Base-by-base conservation (phyloP, 2,888 invertebrate genomes). In the Malacosoma neustria region DNA sequence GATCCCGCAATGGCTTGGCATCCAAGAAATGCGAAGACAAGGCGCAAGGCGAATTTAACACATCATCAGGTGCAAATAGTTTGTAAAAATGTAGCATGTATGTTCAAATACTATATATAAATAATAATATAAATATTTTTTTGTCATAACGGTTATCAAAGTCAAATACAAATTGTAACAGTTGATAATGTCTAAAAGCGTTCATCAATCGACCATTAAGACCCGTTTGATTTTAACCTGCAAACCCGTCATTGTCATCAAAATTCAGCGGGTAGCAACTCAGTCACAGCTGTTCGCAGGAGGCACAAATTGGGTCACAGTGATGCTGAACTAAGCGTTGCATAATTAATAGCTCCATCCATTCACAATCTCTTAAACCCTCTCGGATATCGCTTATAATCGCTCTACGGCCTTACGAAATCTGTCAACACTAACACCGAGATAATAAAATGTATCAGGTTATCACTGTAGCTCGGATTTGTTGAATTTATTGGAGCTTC, bases 321-420 rank as follows among this genome's bases (percentile, higher is more conserved):
- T 49, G 45, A 53, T 53, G 61, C 63, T 57, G 58, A 63, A 61
- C 65, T 61, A 61, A 66, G 61, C 65, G 54, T 50, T 71, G 70
- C 66, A 75, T 72, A 73, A 76, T 77, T 72, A 72, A 75, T 70
- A 61, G 60, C 55, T 51, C 56, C 54, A 58, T 56, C 58, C 55
- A 56, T 58, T 58, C 50, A 46, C 55, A 60, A 57, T 63, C 63
- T 67, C 66, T 64, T 62, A 64, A 65, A 50, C 54, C 52, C 42
- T 48, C 44, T 51, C 40, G 45, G 49, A 51, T 54, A 57, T 49
- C 47, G 48, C 47, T 53, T 47, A 51, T 49, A 54, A 57, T 54
- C 54, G 53, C 43, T 48, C 45, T 42, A 43, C 48, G 52, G 48
- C 54, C 57, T 56, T 52, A 50, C 50, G 55, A 51, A 52, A 51